Percentiles rank a stretch among this genome's conserved stretches.
Conservation (phyloP, 2,797 vertebrate species). For the Chelon auratus region DNA sequence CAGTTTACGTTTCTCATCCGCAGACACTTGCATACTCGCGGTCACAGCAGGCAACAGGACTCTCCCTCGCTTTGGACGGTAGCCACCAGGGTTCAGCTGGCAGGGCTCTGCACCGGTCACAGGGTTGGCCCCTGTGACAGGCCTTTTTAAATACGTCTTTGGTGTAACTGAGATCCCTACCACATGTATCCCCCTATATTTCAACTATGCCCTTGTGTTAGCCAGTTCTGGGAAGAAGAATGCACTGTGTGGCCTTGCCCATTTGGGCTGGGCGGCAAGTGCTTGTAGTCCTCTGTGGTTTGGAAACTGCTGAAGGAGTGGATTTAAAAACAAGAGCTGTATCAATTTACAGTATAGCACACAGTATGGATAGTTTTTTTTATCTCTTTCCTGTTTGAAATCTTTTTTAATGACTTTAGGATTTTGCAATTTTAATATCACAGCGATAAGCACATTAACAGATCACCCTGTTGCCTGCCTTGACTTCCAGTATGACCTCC, state of each 20-base stretch:
- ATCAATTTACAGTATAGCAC: slow-evolving; percentile 41
- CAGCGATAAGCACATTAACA: slow-evolving; percentile 43
- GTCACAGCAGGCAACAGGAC: slow-evolving; percentile 53
- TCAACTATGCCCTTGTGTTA: slow-evolving; percentile 82
- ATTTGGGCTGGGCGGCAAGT: slow-evolving; percentile 70
- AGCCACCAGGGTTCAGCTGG: slow-evolving; percentile 77
- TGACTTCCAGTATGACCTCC: slow-evolving; percentile 77
- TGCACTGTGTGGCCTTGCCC: slow-evolving; percentile 76
- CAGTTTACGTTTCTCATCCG: slow-evolving; percentile 78
- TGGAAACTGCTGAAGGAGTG: slow-evolving; percentile 73
- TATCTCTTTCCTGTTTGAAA: slow-evolving; percentile 13
- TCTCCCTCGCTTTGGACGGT: slow-evolving; percentile 66
- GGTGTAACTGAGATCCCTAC: slow-evolving; percentile 85
- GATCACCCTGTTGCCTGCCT: slow-evolving; percentile 34
- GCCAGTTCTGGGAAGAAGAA: slow-evolving; percentile 80
- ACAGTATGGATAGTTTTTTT: slow-evolving; percentile 23
- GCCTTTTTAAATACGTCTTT: slow-evolving; percentile 84
- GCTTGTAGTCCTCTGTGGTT: slow-evolving; percentile 65
- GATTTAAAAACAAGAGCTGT: slow-evolving; percentile 59
- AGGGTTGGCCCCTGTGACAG: slow-evolving; percentile 78
- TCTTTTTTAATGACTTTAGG: background rate
- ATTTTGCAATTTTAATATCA: slow-evolving; percentile 19
- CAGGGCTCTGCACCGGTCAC: slow-evolving; percentile 70
- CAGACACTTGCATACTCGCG: slow-evolving; percentile 46
- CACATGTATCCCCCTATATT: slow-evolving; percentile 81